These are phyloP conservation scores for Tanytarsus gracilentus DNA, from an alignment of 2,888 invertebrate species.

Conservation along the genomic window DNA sequence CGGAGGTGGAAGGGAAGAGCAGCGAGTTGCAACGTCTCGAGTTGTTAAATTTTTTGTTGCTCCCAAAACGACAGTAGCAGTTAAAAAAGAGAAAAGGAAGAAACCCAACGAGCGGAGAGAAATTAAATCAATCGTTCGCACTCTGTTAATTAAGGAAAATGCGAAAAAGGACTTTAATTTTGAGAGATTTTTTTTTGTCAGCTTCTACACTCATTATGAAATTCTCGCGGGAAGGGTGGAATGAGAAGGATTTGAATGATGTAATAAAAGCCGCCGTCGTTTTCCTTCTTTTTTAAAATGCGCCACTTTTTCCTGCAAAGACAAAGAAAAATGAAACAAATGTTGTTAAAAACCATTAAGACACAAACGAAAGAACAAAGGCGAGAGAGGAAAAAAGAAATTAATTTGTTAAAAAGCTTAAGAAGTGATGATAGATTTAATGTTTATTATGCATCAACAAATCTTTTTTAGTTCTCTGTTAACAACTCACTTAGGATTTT, in stretches of 20 bases:
- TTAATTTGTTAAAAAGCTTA: slow-evolving; percentile 19
- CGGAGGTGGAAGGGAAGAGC: too few relatives aligned
- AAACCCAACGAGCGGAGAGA: background rate
- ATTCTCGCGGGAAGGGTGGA: background rate
- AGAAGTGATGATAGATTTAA: slow-evolving; percentile 18
- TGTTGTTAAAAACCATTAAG: slow-evolving; percentile 13
- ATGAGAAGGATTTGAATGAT: background rate
- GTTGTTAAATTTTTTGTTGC: slow-evolving; percentile 4
- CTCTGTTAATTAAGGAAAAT: slow-evolving; percentile 24
- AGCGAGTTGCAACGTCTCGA: too few relatives aligned
- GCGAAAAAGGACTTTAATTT: slow-evolving; percentile 23
- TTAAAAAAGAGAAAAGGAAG: too few relatives aligned
- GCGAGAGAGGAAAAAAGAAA: slow-evolving; percentile 4
- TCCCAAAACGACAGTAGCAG: too few relatives aligned
- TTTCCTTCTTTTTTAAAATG: too few relatives aligned
- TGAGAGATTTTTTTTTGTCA: too few relatives aligned
- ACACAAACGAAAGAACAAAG: background rate
- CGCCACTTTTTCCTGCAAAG: too few relatives aligned
- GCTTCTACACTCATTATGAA: background rate
- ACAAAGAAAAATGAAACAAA: background rate
- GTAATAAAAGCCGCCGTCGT: background rate
- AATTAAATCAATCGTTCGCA: slow-evolving; percentile 27
- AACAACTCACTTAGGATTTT: background rate
- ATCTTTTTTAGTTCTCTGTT: slow-evolving; percentile 1
- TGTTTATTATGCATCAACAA: slow-evolving; percentile 13